Evolutionary conservation across 2,888 invertebrate genomes (phyloP), one percentile per base, ranked within the genome.

Genomic region (Athalia cordata): DNA sequence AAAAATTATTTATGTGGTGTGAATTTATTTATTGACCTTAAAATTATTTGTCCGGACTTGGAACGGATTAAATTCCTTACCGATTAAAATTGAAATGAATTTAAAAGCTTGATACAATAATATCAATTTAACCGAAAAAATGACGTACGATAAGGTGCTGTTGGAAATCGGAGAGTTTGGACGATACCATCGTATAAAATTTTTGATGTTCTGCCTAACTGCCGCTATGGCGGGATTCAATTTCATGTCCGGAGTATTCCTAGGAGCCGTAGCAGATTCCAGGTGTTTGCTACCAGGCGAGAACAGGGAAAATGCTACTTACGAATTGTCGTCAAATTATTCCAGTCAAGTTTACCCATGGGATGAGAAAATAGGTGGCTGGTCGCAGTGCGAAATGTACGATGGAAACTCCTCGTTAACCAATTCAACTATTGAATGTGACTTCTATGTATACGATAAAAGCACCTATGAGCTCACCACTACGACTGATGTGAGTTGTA

Each of bases 241-340:
- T 43, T 43, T 8, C 9, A 64, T 64, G 64, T 5, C 43, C 0
- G 64, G 64, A 64, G 64, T 64, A 7, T 64, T 64, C 13, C 11
- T 64, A 43, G 11, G 4, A 43, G 64, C 64, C 9, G 8, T 8
- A 43, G 8, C 64, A 64, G 64, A 43, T 64, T 64, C 11, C 43
- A 64, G 64, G 8, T 64, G 43, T 64, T 29, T 43, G 43, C 64
- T 64, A 64, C 64, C 64, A 43, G 9, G 5, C 64, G 64, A 64
- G 9, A 64, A 15, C 3, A 29, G 7, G 43, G 64, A 64, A 64
- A 64, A 43, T 43, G 64, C 64, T 43, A 64, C 43, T 64, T 64
- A 64, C 43, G 43, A 64, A 45, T 7, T 43, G 43, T 29, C 64
- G 43, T 13, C 43, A 45, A 64, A 9, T 29, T 0, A 29, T 7